These are phyloP conservation scores for Steromphala cineraria DNA, from an alignment of 2,888 invertebrate species.

Conservation along the genomic window DNA sequence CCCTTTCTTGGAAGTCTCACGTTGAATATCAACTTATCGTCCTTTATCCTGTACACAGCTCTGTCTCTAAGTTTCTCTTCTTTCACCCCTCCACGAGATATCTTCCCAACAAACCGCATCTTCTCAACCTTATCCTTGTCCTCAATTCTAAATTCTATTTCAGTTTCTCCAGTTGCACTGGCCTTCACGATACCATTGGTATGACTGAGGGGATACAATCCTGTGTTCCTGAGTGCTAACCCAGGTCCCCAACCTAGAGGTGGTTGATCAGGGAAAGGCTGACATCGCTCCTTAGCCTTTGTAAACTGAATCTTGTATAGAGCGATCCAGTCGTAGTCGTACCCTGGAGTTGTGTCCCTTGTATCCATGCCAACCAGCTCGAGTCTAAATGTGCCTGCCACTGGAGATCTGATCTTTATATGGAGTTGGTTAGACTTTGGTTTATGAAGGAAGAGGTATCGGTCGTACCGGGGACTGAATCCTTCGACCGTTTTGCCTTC, in stretches of 20 bases:
- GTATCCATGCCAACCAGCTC: conserved; percentile 68
- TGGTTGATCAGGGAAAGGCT: conserved; percentile 63
- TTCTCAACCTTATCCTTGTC: conserved; percentile 29
- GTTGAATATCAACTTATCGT: conserved; percentile 41
- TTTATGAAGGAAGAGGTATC: conserved; percentile 53
- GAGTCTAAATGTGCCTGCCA: conserved; percentile 61
- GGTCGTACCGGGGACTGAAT: conserved; percentile 31
- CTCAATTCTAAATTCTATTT: conserved; percentile 42
- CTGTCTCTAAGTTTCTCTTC: conserved; percentile 41
- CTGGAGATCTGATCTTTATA: conserved; percentile 56
- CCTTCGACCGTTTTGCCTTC: conserved; percentile 21
- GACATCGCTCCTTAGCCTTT: conserved; percentile 46
- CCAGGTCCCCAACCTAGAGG: conserved; percentile 70
- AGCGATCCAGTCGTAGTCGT: conserved; percentile 62
- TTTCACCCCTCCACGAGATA: conserved; percentile 28
- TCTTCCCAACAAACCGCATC: conserved; percentile 27
- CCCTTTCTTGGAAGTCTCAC: conserved; percentile 47
- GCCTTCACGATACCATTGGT: conserved; percentile 41
- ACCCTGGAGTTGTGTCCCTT: conserved; percentile 46
- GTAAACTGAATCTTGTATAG: conserved; percentile 56
- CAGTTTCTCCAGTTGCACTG: conserved; percentile 36
- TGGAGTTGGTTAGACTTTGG: conserved; percentile 53
- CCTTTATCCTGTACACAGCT: conserved; percentile 40
- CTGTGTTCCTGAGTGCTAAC: conserved; percentile 28
- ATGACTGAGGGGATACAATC: conserved; percentile 42